A percentile compares a stretch with the other conserved stretches of the same genome.
phyloP scores from a whole-genome alignment of 2,113 vertebrate genomes.

The Nothoprocta perdicaria region DNA sequence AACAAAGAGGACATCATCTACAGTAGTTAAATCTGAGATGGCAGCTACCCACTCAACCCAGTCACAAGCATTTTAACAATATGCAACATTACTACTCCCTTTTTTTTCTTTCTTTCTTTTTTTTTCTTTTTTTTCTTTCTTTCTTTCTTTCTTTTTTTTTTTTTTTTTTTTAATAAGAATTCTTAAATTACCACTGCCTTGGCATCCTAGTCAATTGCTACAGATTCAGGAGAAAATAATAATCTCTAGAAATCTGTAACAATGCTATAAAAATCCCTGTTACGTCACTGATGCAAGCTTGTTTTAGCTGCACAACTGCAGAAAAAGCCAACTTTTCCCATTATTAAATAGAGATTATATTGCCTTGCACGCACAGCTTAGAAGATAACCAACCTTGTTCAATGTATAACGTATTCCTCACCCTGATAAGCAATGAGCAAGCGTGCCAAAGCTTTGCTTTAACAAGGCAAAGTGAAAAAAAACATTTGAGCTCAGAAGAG shows the following conservation, averaged over 20 bases:
- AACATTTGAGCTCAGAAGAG: not conserved
- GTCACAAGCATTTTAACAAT: not conserved
- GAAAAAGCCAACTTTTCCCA: not conserved
- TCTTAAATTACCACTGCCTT: not conserved
- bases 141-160: too few relatives aligned
- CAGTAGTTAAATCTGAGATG: not conserved
- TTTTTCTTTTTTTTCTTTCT: not conserved
- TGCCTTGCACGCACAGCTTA: not conserved
- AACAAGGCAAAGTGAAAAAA: slow-evolving; percentile 28
- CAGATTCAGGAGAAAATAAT: slow-evolving; percentile 1
- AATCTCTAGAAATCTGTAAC: slow-evolving; percentile 8
- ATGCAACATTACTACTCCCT: not conserved
- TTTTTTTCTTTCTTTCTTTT: too few relatives aligned
- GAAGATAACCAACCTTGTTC: not conserved
- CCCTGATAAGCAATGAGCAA: slow-evolving; percentile 2
- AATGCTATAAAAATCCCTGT: slow-evolving; percentile 17
- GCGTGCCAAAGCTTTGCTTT: not conserved
- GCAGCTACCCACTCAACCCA: not conserved
- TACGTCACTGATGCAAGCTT: not conserved
- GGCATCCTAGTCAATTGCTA: slow-evolving; percentile 6
- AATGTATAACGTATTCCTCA: not conserved
- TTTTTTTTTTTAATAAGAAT: slow-evolving; percentile 3
- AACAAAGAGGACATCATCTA: not conserved
- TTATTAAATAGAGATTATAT: not conserved
- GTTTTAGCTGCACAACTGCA: not conserved